These are phyloP conservation scores for Pasiphila rectangulata DNA, from an alignment of 2,888 invertebrate species.

Conservation along the genomic window DNA sequence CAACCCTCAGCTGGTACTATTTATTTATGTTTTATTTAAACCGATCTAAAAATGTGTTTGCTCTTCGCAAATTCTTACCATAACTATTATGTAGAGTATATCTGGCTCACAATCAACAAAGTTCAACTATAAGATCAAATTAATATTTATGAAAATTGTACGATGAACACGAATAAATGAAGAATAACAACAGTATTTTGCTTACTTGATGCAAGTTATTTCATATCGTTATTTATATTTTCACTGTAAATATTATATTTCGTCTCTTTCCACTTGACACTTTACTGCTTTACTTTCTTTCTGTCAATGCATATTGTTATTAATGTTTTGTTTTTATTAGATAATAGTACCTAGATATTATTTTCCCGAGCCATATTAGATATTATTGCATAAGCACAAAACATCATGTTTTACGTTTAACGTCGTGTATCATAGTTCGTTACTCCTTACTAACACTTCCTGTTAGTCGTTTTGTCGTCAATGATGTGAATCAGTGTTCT, in stretches of 20 bases:
- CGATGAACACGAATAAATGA: too few relatives aligned
- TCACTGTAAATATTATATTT: too few relatives aligned
- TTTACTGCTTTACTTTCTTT: too few relatives aligned
- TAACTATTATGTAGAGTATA: conserved; percentile 3
- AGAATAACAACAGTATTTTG: too few relatives aligned
- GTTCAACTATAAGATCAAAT: not conserved
- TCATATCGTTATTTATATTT: too few relatives aligned
- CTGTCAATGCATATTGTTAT: too few relatives aligned
- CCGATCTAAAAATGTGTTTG: conserved; percentile 5
- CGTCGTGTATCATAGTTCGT: conserved; percentile 19
- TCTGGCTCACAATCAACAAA: conserved; percentile 11
- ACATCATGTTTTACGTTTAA: conserved; percentile 15
- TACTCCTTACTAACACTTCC: conserved; percentile 18
- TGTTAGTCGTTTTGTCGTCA: conserved; percentile 21
- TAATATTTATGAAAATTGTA: too few relatives aligned
- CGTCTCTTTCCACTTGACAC: too few relatives aligned
- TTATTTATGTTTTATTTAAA: too few relatives aligned
- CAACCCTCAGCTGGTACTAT: too few relatives aligned
- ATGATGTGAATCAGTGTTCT: conserved; percentile 13
- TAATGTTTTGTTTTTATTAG: too few relatives aligned
- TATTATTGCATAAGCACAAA: not conserved
- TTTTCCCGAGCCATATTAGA: not conserved
- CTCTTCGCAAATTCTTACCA: conserved; percentile 12
- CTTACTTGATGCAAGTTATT: too few relatives aligned
- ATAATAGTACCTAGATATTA: not conserved